Conservation (phyloP, 2,888 invertebrate genomes). For the Drosophila recens region DNA sequence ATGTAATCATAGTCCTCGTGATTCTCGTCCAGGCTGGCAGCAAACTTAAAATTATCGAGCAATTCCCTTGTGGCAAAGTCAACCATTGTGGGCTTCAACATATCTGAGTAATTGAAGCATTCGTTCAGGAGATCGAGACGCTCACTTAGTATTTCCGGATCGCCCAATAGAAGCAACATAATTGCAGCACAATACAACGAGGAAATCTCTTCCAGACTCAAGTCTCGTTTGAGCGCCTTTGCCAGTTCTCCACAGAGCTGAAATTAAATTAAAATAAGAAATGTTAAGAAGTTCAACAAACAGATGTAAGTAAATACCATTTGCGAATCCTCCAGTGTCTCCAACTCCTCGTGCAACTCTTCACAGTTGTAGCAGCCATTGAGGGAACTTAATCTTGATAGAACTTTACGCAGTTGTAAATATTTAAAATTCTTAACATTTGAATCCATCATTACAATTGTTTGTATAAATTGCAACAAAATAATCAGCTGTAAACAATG, state of each 20-base stretch:
- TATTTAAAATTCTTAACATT: slow-evolving; percentile 39
- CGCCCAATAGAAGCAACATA: slow-evolving; percentile 37
- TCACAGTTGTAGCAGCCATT: slow-evolving; percentile 24
- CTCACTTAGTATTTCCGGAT: slow-evolving; percentile 16
- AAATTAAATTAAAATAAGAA: background rate
- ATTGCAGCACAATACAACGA: slow-evolving; percentile 48
- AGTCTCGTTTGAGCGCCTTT: slow-evolving; percentile 32
- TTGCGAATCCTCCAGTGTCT: slow-evolving; percentile 3
- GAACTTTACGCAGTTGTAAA: slow-evolving; percentile 31
- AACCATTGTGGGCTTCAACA: slow-evolving; percentile 67
- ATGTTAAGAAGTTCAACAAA: too few species aligned
- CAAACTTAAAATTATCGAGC: slow-evolving; percentile 36
- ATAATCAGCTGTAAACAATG: slow-evolving; percentile 9
- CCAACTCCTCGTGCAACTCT: slow-evolving; percentile 12
- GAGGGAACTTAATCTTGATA: slow-evolving; percentile 33
- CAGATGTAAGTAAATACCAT: background rate
- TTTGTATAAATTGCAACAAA: background rate
- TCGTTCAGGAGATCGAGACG: slow-evolving; percentile 58
- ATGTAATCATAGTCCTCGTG: slow-evolving; percentile 46
- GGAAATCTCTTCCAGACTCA: slow-evolving; percentile 53
- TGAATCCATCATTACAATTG: slow-evolving; percentile 24
- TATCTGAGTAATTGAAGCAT: slow-evolving; percentile 64
- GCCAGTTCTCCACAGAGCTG: slow-evolving; percentile 41
- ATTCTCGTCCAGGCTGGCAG: slow-evolving; percentile 26
- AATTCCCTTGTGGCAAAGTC: slow-evolving; percentile 56